Percentiles rank a stretch among this genome's conserved stretches.
Evolutionary conservation across 1,140 invertebrate species (phyloP).

Genomic region (Zelostemma sp.): DNA sequence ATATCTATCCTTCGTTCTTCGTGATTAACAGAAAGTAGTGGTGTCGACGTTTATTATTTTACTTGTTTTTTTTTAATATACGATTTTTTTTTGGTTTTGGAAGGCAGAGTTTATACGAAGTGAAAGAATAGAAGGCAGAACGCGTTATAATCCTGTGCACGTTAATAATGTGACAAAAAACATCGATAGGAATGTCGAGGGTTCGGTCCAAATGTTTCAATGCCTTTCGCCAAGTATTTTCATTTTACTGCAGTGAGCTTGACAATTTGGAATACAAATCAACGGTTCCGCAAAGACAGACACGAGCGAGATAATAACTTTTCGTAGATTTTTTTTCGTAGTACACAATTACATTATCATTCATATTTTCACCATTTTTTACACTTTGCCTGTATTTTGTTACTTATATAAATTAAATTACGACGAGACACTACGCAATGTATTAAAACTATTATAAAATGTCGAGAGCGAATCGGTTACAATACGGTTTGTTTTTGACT

Average conservation of each 20-base stretch:
- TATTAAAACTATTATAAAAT: constrained; percentile 60
- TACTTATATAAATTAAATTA: constrained; percentile 64
- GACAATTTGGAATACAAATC: constrained; percentile 47
- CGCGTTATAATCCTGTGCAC: constrained; percentile 44
- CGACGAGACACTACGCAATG: constrained; percentile 55
- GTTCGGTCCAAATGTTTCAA: constrained; percentile 53
- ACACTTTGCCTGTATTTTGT: constrained; percentile 52
- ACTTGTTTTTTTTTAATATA: constrained; percentile 44
- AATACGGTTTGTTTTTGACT: constrained; percentile 41
- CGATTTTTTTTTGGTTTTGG: constrained; percentile 33
- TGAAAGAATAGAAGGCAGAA: constrained; percentile 50
- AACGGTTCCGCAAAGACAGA: constrained; percentile 46
- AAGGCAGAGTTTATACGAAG: constrained; percentile 48
- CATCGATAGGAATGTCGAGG: constrained; percentile 55
- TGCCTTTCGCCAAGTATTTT: constrained; percentile 45
- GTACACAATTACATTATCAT: constrained; percentile 48
- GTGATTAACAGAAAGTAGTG: constrained; percentile 50
- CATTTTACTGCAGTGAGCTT: constrained; percentile 28
- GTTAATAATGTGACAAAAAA: constrained; percentile 32
- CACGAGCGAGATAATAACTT: constrained; percentile 49
- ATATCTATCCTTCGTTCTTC: constrained; percentile 53
- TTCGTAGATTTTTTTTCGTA: constrained; percentile 49
- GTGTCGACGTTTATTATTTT: constrained; percentile 47
- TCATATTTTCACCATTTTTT: constrained; percentile 51
- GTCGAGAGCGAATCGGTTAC: constrained; percentile 54